Base-by-base conservation (phyloP, 2,888 invertebrate species). In the Trichopoda pennipes region DNA sequence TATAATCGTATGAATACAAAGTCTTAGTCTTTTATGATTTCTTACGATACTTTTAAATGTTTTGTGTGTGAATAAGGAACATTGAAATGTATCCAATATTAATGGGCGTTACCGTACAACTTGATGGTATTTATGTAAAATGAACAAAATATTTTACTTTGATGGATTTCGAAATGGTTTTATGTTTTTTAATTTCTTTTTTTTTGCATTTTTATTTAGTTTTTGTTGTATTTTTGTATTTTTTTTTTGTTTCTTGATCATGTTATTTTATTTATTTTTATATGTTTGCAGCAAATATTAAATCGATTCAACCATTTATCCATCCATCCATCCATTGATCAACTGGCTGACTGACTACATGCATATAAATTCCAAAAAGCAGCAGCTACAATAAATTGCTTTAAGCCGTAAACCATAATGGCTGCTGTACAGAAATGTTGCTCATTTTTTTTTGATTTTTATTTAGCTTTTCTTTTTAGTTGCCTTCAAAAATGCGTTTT, bases 301-400 rank as follows among this genome's bases (percentile, higher is more conserved):
- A 77, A 70, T 49, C 77, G 35, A 60, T 55, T 61, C 69, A 72
- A 38, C 32, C 56, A 35, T 17, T 32, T 17, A 44, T 17, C 23
- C 44, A 44, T 44, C n/a, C n/a, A 61, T 44, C 6, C 28, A 64
- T 56, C 61, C 55, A 68, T 58, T 53, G 70, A 64, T 58, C 64
- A 28, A 42, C 42, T 55, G 55, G 12, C 47, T 63, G 42, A 42
- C 17, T 70, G 49, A 42, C 14, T 49, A 28, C 42, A 51, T 60
- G 51, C 23, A 74, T 58, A 69, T 74, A 74, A 74, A 81, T 81
- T 78, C 81, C 81, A 78, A 78, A 81, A 81, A 78, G 81, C 69
- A 81, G 81, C 81, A 81, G 58, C 77, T 63, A 81, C 77, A 81
- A 74, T 74, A 78, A 81, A 78, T 73, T 69, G 81, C 81, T 81